These are phyloP conservation scores for Asobara japonica DNA, from an alignment of 1,140 invertebrate species.

Conservation along the genomic window DNA sequence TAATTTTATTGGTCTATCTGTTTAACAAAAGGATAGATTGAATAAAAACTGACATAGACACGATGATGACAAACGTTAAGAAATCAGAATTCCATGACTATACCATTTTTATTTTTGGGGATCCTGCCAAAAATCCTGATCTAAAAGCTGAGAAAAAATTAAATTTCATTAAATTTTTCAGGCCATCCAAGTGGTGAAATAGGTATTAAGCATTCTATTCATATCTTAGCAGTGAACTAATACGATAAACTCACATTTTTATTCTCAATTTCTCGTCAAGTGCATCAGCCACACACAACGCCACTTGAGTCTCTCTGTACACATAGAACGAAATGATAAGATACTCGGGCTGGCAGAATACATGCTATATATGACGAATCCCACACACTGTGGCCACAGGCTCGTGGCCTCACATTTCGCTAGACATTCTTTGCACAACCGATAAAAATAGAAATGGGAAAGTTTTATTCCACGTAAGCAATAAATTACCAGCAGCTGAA, in stretches of 20 bases:
- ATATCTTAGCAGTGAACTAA: neutral
- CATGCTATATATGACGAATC: neutral
- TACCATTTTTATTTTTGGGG: too few species aligned
- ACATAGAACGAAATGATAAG: slow-evolving; percentile 10
- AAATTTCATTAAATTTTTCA: too few species aligned
- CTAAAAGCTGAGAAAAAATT: too few species aligned
- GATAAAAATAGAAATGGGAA: slow-evolving; percentile 37
- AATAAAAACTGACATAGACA: too few species aligned
- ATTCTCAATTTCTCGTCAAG: slow-evolving; percentile 25
- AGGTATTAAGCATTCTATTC: neutral
- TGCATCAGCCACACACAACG: slow-evolving; percentile 32
- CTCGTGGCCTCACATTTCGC: slow-evolving; percentile 14
- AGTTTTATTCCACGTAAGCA: slow-evolving; percentile 29
- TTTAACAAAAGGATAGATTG: too few species aligned
- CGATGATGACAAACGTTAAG: too few species aligned
- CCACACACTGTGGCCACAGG: slow-evolving; percentile 2
- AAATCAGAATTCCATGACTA: too few species aligned
- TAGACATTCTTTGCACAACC: slow-evolving; percentile 21
- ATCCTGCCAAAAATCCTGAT: too few species aligned
- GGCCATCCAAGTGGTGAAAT: too few species aligned
- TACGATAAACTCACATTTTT: slow-evolving; percentile 3
- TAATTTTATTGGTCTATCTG: too few species aligned
- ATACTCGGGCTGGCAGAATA: neutral
- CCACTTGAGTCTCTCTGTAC: slow-evolving; percentile 14
- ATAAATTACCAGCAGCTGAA: slow-evolving; percentile 11